Evolutionary conservation across 2,888 invertebrate genomes (phyloP), one percentile per base, ranked within the genome.

Genomic region (Cotesia congregata): DNA sequence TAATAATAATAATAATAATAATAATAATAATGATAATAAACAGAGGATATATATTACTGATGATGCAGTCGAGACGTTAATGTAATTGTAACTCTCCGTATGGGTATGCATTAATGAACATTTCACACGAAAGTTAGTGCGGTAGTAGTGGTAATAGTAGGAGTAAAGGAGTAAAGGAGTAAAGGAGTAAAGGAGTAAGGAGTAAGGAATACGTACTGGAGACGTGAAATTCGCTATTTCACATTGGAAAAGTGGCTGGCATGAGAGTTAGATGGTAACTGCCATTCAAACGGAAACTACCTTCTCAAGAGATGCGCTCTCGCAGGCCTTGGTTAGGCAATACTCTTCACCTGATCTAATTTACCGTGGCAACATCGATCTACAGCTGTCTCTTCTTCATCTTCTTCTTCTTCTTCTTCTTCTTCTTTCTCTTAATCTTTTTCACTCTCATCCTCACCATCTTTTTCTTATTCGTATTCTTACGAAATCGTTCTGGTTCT

Each of bases 341-440:
- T 85, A 83, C 85, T 86, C 86, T 84, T 86, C 86, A 83, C 85
- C 85, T 86, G 88, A 88, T 88, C 87, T 86, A 87, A 88, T 88
- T 88, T 86, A 88, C 84, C 84, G 84, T 83, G 81, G 85, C 83
- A 83, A 84, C 86, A 88, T 86, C 87, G 87, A 88, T 88, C 86
- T 83, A 81, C 84, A 82, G 83, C 86, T 86, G 85, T 86, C 85
- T 84, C 82, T 75, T 74, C 50, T 50, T 50, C 73, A 60, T 81
- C 72, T 67, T 6, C 60, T 64, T 62, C 62, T 50, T 60, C 72
- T 69, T 75, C 60, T 17, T 69, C 72, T 38, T 41, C 20, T 67
- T 73, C 30, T n/a, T 41, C 15, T 50, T 50, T 70, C 59, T 81
- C 72, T 67, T 6, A n/a, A 50, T 62, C 62, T 38, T 60, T 67